phyloP scores from a whole-genome alignment of 2,797 vertebrate species.

The Pseudochaenichthys georgianus region DNA sequence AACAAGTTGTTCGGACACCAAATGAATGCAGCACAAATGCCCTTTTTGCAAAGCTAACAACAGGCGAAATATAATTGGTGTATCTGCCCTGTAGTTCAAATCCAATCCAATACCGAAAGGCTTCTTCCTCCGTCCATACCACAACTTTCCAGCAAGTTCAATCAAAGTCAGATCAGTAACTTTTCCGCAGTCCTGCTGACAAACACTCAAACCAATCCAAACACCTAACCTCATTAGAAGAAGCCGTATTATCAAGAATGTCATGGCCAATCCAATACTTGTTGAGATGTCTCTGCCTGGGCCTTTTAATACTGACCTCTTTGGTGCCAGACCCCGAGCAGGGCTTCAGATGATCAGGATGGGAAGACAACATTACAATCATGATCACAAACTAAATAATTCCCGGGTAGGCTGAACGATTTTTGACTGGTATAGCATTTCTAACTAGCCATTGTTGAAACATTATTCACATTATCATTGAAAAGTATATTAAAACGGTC shows the following conservation, averaged over 20 bases:
- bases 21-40: too few relatives aligned
- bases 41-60: accelerated
- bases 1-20: too few relatives aligned
- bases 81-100: neutral
- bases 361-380: neutral
- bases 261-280: neutral
- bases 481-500: too few relatives aligned
- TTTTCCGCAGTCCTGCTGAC: neutral
- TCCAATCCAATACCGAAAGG: neutral
- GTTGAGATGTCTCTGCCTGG: too few relatives aligned
- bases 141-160: neutral
- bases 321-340: conserved; percentile 4
- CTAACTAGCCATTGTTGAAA: too few relatives aligned
- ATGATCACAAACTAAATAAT: neutral
- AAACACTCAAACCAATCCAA: neutral
- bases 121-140: neutral
- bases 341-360: conserved; percentile 7
- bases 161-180: neutral
- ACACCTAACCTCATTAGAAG: neutral
- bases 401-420: neutral
- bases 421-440: too few relatives aligned
- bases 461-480: too few relatives aligned
- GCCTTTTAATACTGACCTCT: conserved; percentile 16
- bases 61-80: neutral
- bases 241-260: too few relatives aligned